A percentile compares a stretch with the other conserved stretches of the same genome.
These are phyloP conservation scores for Aporophyla nigra DNA, from an alignment of 2,888 invertebrate species.

Conservation along the genomic window DNA sequence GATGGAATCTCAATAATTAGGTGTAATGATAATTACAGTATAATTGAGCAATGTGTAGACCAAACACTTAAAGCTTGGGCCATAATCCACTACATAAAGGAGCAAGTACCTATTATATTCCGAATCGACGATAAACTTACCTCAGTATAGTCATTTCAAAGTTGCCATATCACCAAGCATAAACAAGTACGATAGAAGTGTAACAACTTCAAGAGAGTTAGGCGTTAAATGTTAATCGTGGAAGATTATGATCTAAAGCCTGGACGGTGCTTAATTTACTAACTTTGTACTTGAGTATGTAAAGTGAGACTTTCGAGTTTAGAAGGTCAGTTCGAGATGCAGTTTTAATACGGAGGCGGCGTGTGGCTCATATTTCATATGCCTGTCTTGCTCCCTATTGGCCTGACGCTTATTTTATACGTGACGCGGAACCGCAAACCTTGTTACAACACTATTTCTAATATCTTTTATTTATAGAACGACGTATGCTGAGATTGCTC, in stretches of 20 bases:
- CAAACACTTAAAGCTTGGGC: background rate
- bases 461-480: conserved; percentile 75
- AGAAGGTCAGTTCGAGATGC: conserved; percentile 74
- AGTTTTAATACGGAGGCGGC: conserved; percentile 82
- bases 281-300: conserved; percentile 61
- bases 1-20: conserved; percentile 15
- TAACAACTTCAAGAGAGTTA: conserved; percentile 44
- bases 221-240: conserved; percentile 58
- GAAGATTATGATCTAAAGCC: conserved; percentile 58
- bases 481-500: conserved; percentile 55
- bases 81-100: conserved; percentile 8
- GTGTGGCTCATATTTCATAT: conserved; percentile 83
- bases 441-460: conserved; percentile 76
- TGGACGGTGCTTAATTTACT: conserved; percentile 59
- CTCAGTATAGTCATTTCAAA: conserved; percentile 27
- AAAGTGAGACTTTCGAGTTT: conserved; percentile 54
- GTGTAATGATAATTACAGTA: background rate
- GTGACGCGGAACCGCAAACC: conserved; percentile 82
- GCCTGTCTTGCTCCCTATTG: conserved; percentile 82
- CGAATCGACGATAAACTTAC: conserved; percentile 27
- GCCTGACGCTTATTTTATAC: conserved; percentile 86
- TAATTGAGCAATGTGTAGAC: conserved; percentile 8
- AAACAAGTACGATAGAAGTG: conserved; percentile 38
- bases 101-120: conserved; percentile 17
- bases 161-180: conserved; percentile 36